Conservation (phyloP, 2,888 invertebrate species). For the Lasioglossum leucozonium region DNA sequence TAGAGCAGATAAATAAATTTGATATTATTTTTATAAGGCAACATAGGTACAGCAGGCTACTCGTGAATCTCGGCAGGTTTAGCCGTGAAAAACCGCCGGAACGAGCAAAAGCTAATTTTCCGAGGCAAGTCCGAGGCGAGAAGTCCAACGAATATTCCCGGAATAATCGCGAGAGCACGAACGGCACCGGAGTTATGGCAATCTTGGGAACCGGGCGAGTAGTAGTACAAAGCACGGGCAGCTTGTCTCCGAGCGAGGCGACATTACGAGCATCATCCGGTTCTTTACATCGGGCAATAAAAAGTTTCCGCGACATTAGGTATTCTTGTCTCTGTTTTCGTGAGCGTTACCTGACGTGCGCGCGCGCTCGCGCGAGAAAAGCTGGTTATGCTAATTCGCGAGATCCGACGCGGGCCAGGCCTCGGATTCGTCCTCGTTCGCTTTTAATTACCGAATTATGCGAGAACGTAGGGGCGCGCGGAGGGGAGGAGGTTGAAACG, state of each 20-base stretch:
- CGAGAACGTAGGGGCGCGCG: slow-evolving; percentile 45
- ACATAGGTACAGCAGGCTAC: no score
- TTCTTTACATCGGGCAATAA: slow-evolving; percentile 68
- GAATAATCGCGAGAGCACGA: not conserved
- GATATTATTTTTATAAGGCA: no score
- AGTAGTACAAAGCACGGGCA: slow-evolving; percentile 45
- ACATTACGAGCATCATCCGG: slow-evolving; percentile 62
- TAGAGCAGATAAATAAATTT: no score
- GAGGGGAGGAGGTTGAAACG: slow-evolving; percentile 24
- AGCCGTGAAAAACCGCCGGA: not conserved
- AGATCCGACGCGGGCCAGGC: slow-evolving; percentile 36
- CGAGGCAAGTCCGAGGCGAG: not conserved
- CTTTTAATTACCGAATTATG: slow-evolving; percentile 79
- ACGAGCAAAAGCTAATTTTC: not conserved
- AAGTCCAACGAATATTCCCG: not conserved
- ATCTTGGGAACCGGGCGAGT: slow-evolving; percentile 36
- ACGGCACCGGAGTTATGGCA: not conserved
- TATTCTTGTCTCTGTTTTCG: slow-evolving; percentile 74
- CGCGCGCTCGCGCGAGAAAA: slow-evolving; percentile 34
- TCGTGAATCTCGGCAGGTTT: no score
- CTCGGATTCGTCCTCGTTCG: slow-evolving; percentile 40
- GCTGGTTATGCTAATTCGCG: slow-evolving; percentile 79
- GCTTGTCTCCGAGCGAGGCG: slow-evolving; percentile 11
- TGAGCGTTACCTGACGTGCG: slow-evolving; percentile 69
- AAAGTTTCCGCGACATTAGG: slow-evolving; percentile 80